A percentile compares a stretch with the other conserved stretches of the same genome.
Conservation (phyloP, 2,113 vertebrate genomes). For the Mola mola region DNA sequence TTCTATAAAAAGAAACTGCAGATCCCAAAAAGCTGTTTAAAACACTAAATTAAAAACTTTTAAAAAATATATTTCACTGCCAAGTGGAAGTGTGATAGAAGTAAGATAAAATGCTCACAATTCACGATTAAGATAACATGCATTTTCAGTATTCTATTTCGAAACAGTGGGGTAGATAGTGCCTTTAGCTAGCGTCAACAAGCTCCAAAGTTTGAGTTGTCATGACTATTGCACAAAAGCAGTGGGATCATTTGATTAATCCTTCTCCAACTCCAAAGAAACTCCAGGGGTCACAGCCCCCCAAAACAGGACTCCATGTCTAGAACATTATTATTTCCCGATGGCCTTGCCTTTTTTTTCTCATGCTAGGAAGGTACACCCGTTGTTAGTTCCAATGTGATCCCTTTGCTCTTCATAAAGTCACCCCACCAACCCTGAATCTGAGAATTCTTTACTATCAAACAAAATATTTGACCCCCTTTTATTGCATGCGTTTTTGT, state of each 20-base stretch:
- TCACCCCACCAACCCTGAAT: constrained; percentile 43
- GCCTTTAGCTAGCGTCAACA: constrained; percentile 59
- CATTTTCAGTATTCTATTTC: constrained; percentile 35
- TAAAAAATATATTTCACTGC: constrained; percentile 21
- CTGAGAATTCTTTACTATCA: constrained; percentile 31
- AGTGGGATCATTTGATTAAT: constrained; percentile 60
- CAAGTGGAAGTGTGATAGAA: constrained; percentile 11
- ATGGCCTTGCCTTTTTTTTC: constrained; percentile 69
- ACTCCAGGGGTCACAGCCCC: constrained; percentile 63
- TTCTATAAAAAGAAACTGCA: neutral
- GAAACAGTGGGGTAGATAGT: constrained; percentile 9
- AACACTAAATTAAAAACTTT: no score
- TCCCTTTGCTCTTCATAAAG: constrained; percentile 41
- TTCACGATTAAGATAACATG: constrained; percentile 18
- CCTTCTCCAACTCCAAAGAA: constrained; percentile 41
- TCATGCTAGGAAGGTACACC: constrained; percentile 62
- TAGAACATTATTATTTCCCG: constrained; percentile 69
- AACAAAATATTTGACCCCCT: constrained; percentile 53
- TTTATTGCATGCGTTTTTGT: constrained; percentile 57
- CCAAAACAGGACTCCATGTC: constrained; percentile 70
- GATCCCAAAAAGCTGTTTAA: no score
- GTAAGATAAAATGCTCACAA: constrained; percentile 6
- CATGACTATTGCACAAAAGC: constrained; percentile 79
- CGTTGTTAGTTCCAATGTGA: constrained; percentile 79
- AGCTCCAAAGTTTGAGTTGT: constrained; percentile 68